Conservation (phyloP, 2,797 vertebrate genomes). For the Neostethus bicornis region DNA sequence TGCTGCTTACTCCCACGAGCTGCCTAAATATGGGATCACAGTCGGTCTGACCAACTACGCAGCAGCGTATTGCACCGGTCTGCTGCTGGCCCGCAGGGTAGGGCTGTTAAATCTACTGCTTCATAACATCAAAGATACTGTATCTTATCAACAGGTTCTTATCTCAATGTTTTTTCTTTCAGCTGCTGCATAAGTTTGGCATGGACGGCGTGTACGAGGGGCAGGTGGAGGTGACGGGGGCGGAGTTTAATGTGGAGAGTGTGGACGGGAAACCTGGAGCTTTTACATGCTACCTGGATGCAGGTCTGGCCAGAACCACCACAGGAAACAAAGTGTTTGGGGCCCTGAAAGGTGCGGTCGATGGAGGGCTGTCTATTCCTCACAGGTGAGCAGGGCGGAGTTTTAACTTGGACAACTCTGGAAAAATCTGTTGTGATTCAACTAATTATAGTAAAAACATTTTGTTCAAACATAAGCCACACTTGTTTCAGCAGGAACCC, state of each 20-base stretch:
- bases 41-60: conserved; percentile 97
- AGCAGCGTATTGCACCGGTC: conserved; percentile 95
- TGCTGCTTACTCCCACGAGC: conserved; percentile 93
- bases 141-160: too few species aligned
- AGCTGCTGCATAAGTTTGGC: conserved; percentile 97
- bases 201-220: conserved; percentile 97
- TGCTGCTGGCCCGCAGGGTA: conserved; percentile 97
- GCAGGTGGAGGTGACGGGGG: conserved; percentile 95
- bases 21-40: conserved; percentile 90
- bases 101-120: too few species aligned
- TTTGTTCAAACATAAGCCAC: too few species aligned
- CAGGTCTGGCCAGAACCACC: conserved; percentile 94
- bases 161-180: too few species aligned
- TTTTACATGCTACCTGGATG: conserved; percentile 97
- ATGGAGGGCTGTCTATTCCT: conserved; percentile 95
- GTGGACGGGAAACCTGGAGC: conserved; percentile 93
- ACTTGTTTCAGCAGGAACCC: too few species aligned
- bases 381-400: conserved; percentile 84
- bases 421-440: too few species aligned
- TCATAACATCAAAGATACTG: neutral
- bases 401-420: fast-evolving
- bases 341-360: conserved; percentile 95
- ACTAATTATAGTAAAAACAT: too few species aligned
- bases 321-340: conserved; percentile 99
- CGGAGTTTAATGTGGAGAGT: conserved; percentile 97